phyloP scores from a whole-genome alignment of 2,113 vertebrate species.

The Craseonycteris thonglongyai region DNA sequence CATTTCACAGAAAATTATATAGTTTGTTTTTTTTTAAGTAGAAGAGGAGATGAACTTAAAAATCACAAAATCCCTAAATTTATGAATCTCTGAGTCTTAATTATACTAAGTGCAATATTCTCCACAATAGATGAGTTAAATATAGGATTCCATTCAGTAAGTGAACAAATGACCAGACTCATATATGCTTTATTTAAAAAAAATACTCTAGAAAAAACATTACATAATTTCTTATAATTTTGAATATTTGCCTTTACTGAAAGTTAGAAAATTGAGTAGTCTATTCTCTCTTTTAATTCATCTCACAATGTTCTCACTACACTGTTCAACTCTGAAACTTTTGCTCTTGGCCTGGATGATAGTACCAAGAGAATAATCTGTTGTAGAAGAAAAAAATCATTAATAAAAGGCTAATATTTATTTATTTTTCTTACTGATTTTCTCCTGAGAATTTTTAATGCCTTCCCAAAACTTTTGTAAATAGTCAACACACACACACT shows the following conservation, averaged over 20 bases:
- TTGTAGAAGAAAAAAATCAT: conserved; percentile 69
- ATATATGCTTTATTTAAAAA: not conserved
- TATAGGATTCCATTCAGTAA: not conserved
- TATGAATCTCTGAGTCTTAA: not conserved
- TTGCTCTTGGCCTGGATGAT: conserved; percentile 29
- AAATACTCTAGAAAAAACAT: not conserved
- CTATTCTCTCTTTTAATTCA: conserved; percentile 1
- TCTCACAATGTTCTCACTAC: not conserved
- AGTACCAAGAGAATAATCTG: conserved; percentile 61
- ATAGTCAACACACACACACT: not conserved
- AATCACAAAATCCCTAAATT: not conserved
- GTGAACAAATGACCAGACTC: not conserved
- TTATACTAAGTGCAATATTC: not conserved
- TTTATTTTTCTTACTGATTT: conserved; percentile 60
- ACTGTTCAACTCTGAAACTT: conserved; percentile 36
- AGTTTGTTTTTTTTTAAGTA: not conserved
- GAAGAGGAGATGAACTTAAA: not conserved
- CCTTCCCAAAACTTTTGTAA: conserved; percentile 30
- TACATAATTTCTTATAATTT: not conserved
- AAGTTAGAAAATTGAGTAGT: not conserved
- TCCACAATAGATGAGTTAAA: not conserved
- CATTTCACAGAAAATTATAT: not conserved
- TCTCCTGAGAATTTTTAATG: conserved; percentile 17
- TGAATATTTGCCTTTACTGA: not conserved
- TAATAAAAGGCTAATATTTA: conserved; percentile 68